Percentiles rank a stretch among this genome's conserved stretches.
These are phyloP conservation scores for Scaptomyza graminum DNA, from an alignment of 1,140 invertebrate species.

Conservation along the genomic window DNA sequence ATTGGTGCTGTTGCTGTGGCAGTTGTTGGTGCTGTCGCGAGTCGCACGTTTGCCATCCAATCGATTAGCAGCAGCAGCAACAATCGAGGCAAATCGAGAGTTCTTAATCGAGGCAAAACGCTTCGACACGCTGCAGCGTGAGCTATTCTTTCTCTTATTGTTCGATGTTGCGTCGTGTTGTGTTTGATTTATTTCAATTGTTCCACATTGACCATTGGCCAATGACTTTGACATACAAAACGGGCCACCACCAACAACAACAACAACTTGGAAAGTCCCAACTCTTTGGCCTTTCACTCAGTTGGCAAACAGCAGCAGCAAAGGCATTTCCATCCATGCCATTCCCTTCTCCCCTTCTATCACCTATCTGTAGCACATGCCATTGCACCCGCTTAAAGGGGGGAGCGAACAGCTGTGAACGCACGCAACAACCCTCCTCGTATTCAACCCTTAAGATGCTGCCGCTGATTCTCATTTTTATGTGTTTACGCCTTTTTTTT, in stretches of 20 bases:
- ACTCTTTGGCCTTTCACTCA: conserved; percentile 63
- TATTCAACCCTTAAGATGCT: conserved; percentile 13
- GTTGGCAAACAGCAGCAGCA: background rate
- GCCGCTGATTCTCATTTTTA: conserved; percentile 7
- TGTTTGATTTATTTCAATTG: conserved; percentile 51
- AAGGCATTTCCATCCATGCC: conserved; percentile 31
- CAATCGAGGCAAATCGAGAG: conserved; percentile 10
- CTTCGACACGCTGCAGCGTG: conserved; percentile 42
- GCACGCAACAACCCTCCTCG: background rate
- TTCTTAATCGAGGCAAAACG: background rate
- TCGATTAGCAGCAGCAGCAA: conserved; percentile 60
- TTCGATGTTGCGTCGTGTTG: background rate
- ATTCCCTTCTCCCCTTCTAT: background rate
- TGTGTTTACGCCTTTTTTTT: conserved; percentile 46
- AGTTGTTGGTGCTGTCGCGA: background rate
- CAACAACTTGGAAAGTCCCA: conserved; percentile 32
- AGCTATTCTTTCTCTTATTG: conserved; percentile 14
- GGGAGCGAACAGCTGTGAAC: background rate
- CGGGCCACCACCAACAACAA: conserved; percentile 3
- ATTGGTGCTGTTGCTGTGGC: conserved; percentile 10
- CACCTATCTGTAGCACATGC: conserved; percentile 34
- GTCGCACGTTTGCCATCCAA: conserved; percentile 73
- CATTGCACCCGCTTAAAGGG: conserved; percentile 25
- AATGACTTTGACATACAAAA: conserved; percentile 81
- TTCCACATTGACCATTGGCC: conserved; percentile 69